Base-by-base conservation (phyloP, 2,113 vertebrate species). In the Orycteropus afer region DNA sequence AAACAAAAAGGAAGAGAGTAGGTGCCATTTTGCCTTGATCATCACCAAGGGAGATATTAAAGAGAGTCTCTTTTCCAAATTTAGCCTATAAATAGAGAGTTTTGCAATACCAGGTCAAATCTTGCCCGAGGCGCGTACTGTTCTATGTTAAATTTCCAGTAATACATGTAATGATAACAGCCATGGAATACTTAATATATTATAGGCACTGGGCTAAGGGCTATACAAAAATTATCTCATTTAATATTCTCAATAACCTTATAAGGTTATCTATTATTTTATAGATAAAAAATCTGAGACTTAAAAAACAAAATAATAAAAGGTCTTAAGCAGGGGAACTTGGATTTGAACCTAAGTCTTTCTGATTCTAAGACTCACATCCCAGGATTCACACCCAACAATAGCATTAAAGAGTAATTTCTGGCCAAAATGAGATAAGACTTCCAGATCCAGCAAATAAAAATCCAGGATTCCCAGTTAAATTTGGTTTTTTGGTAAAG, bases 401-500 rank as follows among this genome's bases (percentile, higher is more conserved):
- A 78, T 87, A n/a, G 74, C 61, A 40, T 63, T 55, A 78, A 94
- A 91, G 45, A 88, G 37, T 77, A 93, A 77, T 82, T 81, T 67
- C 90, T 87, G 40, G 14, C 11, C 22, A 14, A 27, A 65, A 85
- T 79, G 47, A 86, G 10, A 74, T n/a, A 84, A 14, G 7, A 23
- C 79, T 93, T 94, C 65, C 37, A 92, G 29, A 29, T 90, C 91
- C 89, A 92, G 20, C 55, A 96, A 88, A 79, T 92, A 88, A 88
- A 90, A 92, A 82, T 53, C 69, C 22, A 61, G 37, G 32, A 87
- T 40, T 15, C 76, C 4, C 37, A 95, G 82, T 59, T 95, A 88
- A 65, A 94, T 86, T 92, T 96, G 37, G 65, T 73, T 95, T 90
- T 96, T 55, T 87, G 51, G 45, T 51, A 83, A 74, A 85, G 53